Evolutionary conservation across 1,140 invertebrate species (phyloP), one percentile per base, ranked within the genome.

Genomic region (Achroia grisella): DNA sequence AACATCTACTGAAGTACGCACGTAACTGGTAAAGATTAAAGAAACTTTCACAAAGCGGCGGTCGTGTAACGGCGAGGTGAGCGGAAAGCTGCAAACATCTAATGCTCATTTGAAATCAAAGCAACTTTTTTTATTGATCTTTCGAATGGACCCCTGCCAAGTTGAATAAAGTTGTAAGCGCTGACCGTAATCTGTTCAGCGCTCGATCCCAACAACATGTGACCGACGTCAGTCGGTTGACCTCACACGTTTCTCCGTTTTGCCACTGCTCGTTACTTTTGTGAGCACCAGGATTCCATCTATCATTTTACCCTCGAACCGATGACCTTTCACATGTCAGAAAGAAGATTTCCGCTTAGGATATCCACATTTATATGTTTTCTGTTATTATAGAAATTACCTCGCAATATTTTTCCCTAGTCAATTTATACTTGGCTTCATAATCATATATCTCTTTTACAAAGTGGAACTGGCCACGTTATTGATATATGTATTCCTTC

Each of bases 151-250:
- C 49, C 35, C 37, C 31, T 44, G 41, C 55, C 48, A 62, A 53
- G 58, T 64, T 64, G 68, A 69, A 71, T 69, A 69, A 66, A 67
- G 54, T 62, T 59, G 61, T 68, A 67, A 63, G 55, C 59, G 65
- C 39, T 52, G 58, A 54, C 62, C 61, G 62, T 71, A 71, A 74
- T 74, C 64, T 68, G 57, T 68, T 53, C 54, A 54, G 53, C 56
- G 51, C 49, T 65, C 52, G 55, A 56, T 50, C 54, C 44, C 49
- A 49, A 63, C 52, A 66, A 48, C 59, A 58, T 57, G 55, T 57
- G 62, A 63, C 62, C 60, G 62, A 49, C 59, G 56, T 63, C 50
- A 54, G 55, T 48, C 57, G 55, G 62, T 59, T 68, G 64, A 72
- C 61, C 62, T 66, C 55, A 62, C 68, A 61, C 62, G 58, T 69